Base-by-base conservation (phyloP, 2,888 invertebrate genomes). In the Idaea straminata region DNA sequence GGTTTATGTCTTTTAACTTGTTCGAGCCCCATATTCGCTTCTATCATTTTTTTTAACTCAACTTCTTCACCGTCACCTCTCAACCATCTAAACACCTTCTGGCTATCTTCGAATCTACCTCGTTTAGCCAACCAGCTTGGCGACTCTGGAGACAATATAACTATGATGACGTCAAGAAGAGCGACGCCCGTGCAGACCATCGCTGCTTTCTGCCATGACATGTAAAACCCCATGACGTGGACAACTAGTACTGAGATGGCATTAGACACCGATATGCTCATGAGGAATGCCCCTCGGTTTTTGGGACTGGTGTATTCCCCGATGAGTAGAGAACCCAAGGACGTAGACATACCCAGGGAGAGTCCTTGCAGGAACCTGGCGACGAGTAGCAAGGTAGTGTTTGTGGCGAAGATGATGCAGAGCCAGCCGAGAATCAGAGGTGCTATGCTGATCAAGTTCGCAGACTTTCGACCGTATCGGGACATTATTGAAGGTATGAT, bases 51-150 rank as follows among this genome's bases (percentile, higher is more conserved):
- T 6, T 82, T 77, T 13, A 88, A 68, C 72, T 88, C 89, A 0
- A 92, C 93, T 35, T 88, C 84, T 67, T 86, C 85, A 0, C 76
- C 78, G 10, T 87, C 78, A 13, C 95, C 95, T 72, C 95, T 86
- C 58, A 94, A 87, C 90, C 93, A 95, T 62, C 90, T 83, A 35
- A 94, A 94, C 0, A 94, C 90, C 47, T 83, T 79, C 69, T 91
- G 89, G 0, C 95, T 94, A 59, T 94, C 93, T 0, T 90, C 89
- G 1, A 89, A 84, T 35, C 88, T 87, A 0, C 93, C 94, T 70
- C 94, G 94, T 35, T 93, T 90, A 0, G 94, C 89, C 57, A 96
- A 77, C 95, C 95, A 96, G 67, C 92, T 92, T 0, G 95, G 95
- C 0, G 95, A 94, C 83, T 96, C 96, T 0, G 95, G 95, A 0